Evolutionary conservation across 1,140 invertebrate species (phyloP), one percentile per base, ranked within the genome.

Genomic region (Trichonephila inaurata): DNA sequence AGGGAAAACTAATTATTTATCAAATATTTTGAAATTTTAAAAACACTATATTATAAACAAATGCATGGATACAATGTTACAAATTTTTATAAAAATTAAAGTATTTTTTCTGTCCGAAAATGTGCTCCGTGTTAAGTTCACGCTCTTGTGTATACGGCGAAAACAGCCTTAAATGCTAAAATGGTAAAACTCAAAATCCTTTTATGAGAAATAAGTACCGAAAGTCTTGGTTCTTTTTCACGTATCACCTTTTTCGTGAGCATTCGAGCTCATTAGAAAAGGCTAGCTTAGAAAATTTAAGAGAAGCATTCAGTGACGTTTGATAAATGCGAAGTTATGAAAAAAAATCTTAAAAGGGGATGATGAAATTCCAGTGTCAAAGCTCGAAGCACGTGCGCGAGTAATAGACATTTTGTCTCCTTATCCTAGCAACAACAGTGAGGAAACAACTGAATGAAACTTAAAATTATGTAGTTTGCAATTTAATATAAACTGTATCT

Each of bases 221-320:
- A 33, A 40, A 0, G 0, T 28, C 8, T n/a, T 83, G 82, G 82
- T 58, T 83, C 62, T 24, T 28, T 89, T n/a, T 28, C 21, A 12
- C 85, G n/a, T 61, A 12, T 40, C 14, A 1, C 14, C 7, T 62
- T 62, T 33, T 12, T 6, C 61, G 18, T 40, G 12, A 64, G 21
- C 18, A 87, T 87, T 28, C 28, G 8, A 87, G 12, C 85, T 58
- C 58, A 87, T 58, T n/a, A 28, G 19, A 44, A 24, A 24, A 89
- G 28, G 40, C 14, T 18, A 77, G 33, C 28, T 89, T 72, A 33
- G 64, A 89, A 89, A 89, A 89, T 89, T 89, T 89, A 89, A 66
- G 87, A 89, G 87, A 89, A 72, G 87, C 2, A 33, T 44, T 14
- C 72, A 77, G 33, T 77, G 72, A 77, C 72, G 28, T 40, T 77